These are phyloP conservation scores for Triplophysa dalaica DNA, from an alignment of 2,113 vertebrate species.

Conservation along the genomic window DNA sequence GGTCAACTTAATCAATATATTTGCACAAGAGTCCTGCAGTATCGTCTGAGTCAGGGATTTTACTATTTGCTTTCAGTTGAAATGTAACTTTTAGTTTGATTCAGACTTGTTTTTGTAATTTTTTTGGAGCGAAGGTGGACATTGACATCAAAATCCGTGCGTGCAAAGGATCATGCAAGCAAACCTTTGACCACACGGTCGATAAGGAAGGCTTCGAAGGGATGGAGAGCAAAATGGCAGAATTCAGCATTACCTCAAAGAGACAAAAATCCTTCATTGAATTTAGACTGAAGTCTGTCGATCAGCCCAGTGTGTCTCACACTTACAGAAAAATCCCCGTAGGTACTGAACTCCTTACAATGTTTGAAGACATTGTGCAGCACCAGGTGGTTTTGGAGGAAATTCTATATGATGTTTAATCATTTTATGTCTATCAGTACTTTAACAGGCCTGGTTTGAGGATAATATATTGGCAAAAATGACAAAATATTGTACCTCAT, in stretches of 20 bases:
- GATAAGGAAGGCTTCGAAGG: constrained; percentile 42
- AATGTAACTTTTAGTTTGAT: constrained; percentile 39
- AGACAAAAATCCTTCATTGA: constrained; percentile 21
- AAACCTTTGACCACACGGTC: constrained; percentile 45
- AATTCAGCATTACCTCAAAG: not conserved
- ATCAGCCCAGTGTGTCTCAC: not conserved
- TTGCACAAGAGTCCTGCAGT: not conserved
- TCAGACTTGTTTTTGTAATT: constrained; percentile 42
- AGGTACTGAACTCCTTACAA: constrained; percentile 59
- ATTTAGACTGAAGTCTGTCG: constrained; percentile 46
- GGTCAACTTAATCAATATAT: constrained; percentile 13
- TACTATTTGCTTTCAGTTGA: constrained; percentile 44
- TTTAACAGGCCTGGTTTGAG: not conserved
- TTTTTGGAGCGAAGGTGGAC: constrained; percentile 67
- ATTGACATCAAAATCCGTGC: constrained; percentile 70
- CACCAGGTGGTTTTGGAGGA: constrained; percentile 60
- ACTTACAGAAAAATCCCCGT: constrained; percentile 58
- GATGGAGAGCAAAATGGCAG: constrained; percentile 45
- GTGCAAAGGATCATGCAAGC: constrained; percentile 70
- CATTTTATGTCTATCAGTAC: not conserved
- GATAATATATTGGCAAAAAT: not conserved
- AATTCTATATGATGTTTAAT: constrained; percentile 18
- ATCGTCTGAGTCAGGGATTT: constrained; percentile 26
- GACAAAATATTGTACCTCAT: not conserved
- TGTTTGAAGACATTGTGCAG: constrained; percentile 67